These are phyloP conservation scores for Penaeus monodon DNA, from an alignment of 2,888 invertebrate genomes.

Conservation along the genomic window DNA sequence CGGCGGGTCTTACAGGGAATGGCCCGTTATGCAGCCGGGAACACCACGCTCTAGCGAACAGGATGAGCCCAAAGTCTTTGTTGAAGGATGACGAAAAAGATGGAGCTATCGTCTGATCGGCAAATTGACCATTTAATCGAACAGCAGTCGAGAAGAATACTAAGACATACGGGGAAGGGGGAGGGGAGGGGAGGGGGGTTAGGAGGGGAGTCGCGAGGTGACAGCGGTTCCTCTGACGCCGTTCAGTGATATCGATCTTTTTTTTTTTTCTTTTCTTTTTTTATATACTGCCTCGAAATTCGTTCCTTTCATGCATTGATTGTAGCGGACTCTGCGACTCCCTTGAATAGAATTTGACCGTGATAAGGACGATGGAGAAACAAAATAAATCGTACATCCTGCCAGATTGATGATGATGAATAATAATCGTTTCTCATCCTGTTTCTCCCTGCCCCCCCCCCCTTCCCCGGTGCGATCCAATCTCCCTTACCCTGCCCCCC, in stretches of 20 bases:
- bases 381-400: no score
- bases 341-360: no score
- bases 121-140: constrained; percentile 30
- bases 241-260: background rate
- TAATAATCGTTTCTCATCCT: no score
- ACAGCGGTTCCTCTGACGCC: background rate
- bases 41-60: background rate
- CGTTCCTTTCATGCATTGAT: no score
- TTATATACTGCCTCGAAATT: no score
- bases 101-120: constrained; percentile 26
- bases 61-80: constrained; percentile 24
- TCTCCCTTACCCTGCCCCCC: no score
- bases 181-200: background rate
- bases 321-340: no score
- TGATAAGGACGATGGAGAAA: no score
- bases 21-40: background rate
- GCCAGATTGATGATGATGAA: no score
- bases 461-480: no score
- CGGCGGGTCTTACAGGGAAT: background rate
- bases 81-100: constrained; percentile 25
- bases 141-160: constrained; percentile 21
- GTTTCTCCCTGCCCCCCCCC: no score
- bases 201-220: background rate
- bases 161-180: background rate
- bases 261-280: background rate